Evolutionary conservation across 2,113 vertebrate species (phyloP).

Genomic region (Melanerpes aurifrons): DNA sequence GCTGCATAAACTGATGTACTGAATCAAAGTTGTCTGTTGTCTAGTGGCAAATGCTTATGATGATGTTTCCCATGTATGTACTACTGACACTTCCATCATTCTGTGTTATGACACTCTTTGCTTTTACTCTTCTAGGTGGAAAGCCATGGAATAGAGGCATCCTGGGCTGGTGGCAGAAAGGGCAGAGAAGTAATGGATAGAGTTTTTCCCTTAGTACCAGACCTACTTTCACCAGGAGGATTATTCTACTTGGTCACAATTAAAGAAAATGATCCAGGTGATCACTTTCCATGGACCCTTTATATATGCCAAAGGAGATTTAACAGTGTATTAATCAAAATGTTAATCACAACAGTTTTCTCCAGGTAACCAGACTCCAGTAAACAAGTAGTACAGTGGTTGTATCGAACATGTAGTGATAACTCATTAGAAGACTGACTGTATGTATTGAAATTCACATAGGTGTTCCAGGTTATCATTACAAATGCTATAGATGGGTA

Average conservation of each 20-base stretch:
- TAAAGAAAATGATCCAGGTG: conserved; percentile 92
- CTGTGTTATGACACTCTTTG: not conserved
- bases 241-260: conserved; percentile 90
- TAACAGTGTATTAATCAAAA: not conserved
- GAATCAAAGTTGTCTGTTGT: not conserved
- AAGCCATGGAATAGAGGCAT: conserved; percentile 84
- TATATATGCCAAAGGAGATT: not conserved
- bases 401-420: not conserved
- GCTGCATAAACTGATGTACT: not conserved
- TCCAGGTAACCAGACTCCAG: not conserved
- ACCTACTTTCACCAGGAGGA: conserved; percentile 85
- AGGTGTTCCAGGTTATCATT: not conserved
- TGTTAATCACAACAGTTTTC: not conserved
- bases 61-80: not conserved
- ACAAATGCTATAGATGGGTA: not conserved
- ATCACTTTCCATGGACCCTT: not conserved
- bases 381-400: not conserved
- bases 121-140: conserved; percentile 80
- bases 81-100: not conserved
- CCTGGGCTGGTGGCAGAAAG: conserved; percentile 91
- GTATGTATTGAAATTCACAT: not conserved
- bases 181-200: conserved; percentile 92
- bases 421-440: not conserved
- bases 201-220: conserved; percentile 84
- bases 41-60: not conserved